Evolutionary conservation across 2,113 vertebrate genomes (phyloP).

Genomic region (Marmota flaviventris): DNA sequence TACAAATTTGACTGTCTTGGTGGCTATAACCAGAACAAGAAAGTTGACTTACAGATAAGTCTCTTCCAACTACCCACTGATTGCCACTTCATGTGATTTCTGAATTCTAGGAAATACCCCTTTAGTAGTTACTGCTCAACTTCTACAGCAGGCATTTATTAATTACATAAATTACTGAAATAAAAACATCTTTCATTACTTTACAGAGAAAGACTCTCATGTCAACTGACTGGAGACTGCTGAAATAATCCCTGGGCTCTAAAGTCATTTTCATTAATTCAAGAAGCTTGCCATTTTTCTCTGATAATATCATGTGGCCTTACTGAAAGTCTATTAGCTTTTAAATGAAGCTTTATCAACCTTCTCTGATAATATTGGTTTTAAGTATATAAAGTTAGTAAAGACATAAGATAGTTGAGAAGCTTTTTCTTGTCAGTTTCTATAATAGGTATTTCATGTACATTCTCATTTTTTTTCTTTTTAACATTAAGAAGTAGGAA

Average conservation of each 20-base stretch:
- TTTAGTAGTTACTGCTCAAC: background rate
- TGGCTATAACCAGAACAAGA: background rate
- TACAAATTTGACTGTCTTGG: background rate
- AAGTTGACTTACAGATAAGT: background rate
- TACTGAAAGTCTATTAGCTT: background rate
- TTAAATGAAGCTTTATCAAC: background rate
- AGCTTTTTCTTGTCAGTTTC: background rate
- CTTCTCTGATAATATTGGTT: background rate
- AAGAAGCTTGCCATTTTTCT: background rate
- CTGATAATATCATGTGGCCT: background rate
- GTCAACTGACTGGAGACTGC: background rate
- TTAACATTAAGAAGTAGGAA: background rate
- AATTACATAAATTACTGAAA: conserved; percentile 23
- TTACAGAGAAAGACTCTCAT: background rate
- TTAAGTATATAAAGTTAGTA: background rate
- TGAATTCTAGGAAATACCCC: background rate
- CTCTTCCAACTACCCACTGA: background rate
- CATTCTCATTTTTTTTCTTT: background rate
- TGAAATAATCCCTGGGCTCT: background rate
- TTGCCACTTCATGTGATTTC: background rate
- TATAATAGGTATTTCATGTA: background rate
- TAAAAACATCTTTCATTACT: background rate
- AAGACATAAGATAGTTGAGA: background rate
- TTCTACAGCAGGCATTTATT: background rate
- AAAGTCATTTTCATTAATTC: conserved; percentile 37